A percentile compares a stretch with the other conserved stretches of the same genome.
Evolutionary conservation across 2,888 invertebrate species (phyloP).

Genomic region (Oxytorus armatus): DNA sequence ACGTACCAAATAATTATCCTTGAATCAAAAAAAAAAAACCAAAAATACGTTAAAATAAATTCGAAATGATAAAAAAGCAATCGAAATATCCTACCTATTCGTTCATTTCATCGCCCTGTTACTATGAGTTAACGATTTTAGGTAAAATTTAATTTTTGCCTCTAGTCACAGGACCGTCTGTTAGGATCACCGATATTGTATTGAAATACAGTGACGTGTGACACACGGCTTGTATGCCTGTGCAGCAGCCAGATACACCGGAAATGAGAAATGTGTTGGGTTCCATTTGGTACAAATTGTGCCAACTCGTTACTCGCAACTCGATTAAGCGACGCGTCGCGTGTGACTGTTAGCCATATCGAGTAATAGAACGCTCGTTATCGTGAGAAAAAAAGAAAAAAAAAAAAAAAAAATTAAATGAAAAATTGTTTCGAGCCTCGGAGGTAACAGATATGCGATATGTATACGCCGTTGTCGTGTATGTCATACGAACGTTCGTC

Average conservation of each 20-base stretch:
- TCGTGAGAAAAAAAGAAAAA: constrained; percentile 16
- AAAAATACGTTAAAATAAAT: no score
- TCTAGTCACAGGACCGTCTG: no score
- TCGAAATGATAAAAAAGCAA: no score
- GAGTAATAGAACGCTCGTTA: constrained; percentile 34
- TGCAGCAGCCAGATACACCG: neutral
- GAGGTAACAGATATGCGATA: constrained; percentile 1
- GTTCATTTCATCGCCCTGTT: no score
- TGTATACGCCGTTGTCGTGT: neutral
- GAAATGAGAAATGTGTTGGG: constrained; percentile 44
- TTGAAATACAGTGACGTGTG: neutral
- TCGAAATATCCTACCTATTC: no score
- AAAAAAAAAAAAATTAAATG: constrained; percentile 18
- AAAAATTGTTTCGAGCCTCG: constrained; percentile 19
- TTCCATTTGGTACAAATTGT: constrained; percentile 38
- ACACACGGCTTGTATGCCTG: neutral
- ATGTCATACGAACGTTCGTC: constrained; percentile 3
- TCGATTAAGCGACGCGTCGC: constrained; percentile 42
- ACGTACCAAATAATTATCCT: neutral
- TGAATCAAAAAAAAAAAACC: neutral
- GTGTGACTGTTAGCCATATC: constrained; percentile 15
- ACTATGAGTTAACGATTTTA: neutral
- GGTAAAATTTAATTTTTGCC: neutral
- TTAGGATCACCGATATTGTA: neutral
- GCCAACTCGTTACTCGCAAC: constrained; percentile 47